phyloP scores from a whole-genome alignment of 2,888 invertebrate genomes.

The Ormyrus thymus region DNA sequence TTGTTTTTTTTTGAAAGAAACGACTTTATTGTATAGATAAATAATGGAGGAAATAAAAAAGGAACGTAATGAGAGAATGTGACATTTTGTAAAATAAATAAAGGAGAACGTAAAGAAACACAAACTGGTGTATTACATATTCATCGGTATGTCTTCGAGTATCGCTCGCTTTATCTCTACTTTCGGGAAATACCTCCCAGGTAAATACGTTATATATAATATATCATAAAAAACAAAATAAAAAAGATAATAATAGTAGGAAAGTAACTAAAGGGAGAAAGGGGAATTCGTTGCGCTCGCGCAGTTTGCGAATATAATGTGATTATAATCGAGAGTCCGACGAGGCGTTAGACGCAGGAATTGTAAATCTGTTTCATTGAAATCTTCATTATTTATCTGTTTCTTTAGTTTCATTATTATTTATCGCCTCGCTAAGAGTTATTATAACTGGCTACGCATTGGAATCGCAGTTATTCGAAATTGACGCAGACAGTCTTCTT shows the following conservation, averaged over 20 bases:
- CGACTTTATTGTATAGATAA: constrained; percentile 2
- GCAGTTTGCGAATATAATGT: constrained; percentile 35
- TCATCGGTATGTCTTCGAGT: constrained; percentile 26
- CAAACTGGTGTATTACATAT: constrained; percentile 13
- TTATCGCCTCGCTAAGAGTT: constrained; percentile 40
- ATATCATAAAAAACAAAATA: constrained; percentile 13
- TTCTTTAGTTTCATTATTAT: constrained; percentile 40
- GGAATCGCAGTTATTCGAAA: constrained; percentile 65
- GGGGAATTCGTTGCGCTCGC: constrained; percentile 14
- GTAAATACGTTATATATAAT: neutral
- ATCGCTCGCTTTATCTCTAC: constrained; percentile 32
- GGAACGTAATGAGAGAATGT: constrained; percentile 16
- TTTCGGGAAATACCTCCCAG: neutral
- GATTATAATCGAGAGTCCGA: constrained; percentile 30
- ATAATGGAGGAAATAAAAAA: constrained; percentile 17
- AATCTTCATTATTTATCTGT: constrained; percentile 14
- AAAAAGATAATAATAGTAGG: constrained; percentile 14
- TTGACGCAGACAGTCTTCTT: constrained; percentile 74
- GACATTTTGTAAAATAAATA: constrained; percentile 44
- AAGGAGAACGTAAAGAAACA: constrained; percentile 16
- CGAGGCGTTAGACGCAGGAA: constrained; percentile 49
- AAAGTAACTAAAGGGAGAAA: constrained; percentile 1
- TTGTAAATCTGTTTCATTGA: constrained; percentile 23
- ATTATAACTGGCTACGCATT: constrained; percentile 66
- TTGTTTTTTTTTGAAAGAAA: constrained; percentile 37